phyloP scores from a whole-genome alignment of 1,140 invertebrate species.

The Phymastichus coffea region DNA sequence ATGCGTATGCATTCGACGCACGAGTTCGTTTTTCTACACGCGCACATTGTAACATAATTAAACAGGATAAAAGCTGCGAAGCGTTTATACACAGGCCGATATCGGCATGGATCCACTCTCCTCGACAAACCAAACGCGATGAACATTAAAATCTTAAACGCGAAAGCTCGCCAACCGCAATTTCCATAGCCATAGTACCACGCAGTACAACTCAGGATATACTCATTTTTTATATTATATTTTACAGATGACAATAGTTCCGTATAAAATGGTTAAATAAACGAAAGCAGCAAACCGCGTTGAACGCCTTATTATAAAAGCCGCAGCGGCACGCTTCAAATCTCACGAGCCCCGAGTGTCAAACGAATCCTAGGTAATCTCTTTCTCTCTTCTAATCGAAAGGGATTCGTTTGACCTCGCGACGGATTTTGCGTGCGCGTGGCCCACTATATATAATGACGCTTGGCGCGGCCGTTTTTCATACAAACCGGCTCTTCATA shows the following conservation, averaged over 20 bases:
- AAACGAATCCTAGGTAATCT: too few relatives aligned
- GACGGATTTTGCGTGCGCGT: not conserved
- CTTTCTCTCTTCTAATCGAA: too few relatives aligned
- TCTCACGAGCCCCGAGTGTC: too few relatives aligned
- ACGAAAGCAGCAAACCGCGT: conserved; percentile 11
- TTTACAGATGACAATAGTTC: conserved; percentile 60
- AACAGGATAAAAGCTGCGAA: too few relatives aligned
- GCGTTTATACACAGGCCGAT: too few relatives aligned
- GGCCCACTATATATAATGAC: too few relatives aligned
- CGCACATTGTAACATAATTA: too few relatives aligned
- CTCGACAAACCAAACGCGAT: not conserved
- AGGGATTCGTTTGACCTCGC: not conserved
- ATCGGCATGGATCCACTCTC: conserved; percentile 26
- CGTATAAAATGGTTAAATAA: conserved; percentile 44
- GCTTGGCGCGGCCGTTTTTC: conserved; percentile 15
- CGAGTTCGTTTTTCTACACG: conserved; percentile 22
- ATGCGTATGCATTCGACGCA: too few relatives aligned
- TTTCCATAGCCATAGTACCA: conserved; percentile 59
- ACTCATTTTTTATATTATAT: conserved; percentile 59
- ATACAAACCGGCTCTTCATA: conserved; percentile 54
- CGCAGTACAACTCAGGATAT: conserved; percentile 59
- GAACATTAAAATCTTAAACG: conserved; percentile 9
- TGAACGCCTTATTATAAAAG: too few relatives aligned
- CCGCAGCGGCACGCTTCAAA: too few relatives aligned
- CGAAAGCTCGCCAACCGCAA: conserved; percentile 16